phyloP scores from a whole-genome alignment of 1,140 invertebrate species.

The Dendroctonus valens region DNA sequence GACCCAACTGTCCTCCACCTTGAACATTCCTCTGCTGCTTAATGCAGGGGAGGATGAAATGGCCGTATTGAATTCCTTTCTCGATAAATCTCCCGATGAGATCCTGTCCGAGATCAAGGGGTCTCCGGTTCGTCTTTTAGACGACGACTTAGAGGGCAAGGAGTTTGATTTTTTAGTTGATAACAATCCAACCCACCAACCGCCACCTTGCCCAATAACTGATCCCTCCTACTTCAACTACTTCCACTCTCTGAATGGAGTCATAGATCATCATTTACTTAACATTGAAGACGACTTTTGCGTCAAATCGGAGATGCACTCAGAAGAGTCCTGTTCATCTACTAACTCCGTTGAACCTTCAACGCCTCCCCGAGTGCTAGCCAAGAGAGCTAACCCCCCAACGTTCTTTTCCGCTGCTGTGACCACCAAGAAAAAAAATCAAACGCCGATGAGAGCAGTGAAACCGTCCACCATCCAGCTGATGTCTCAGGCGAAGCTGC shows the following conservation, averaged over 20 bases:
- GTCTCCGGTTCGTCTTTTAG: conserved; percentile 20
- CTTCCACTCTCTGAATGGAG: too few relatives aligned
- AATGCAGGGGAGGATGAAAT: conserved; percentile 45
- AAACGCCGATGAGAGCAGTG: not conserved
- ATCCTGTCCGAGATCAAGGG: conserved; percentile 43
- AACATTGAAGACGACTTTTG: not conserved
- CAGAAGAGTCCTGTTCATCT: conserved; percentile 17
- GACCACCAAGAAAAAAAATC: conserved; percentile 9
- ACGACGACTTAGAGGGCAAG: conserved; percentile 36
- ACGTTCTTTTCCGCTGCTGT: not conserved
- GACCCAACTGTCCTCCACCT: conserved; percentile 42
- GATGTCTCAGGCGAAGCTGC: conserved; percentile 27
- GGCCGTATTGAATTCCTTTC: conserved; percentile 43
- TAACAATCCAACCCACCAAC: conserved; percentile 26
- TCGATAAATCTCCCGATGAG: conserved; percentile 45
- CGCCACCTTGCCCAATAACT: conserved; percentile 35
- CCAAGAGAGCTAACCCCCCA: not conserved
- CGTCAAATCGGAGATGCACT: conserved; percentile 15
- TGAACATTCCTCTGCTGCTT: conserved; percentile 46
- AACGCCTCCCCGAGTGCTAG: conserved; percentile 5
- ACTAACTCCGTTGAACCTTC: conserved; percentile 20
- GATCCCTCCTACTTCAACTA: conserved; percentile 11
- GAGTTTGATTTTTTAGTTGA: conserved; percentile 37
- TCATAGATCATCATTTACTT: too few relatives aligned
- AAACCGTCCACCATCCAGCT: conserved; percentile 11